Base-by-base conservation (phyloP, 2,113 vertebrate genomes). In the Petromus typicus region DNA sequence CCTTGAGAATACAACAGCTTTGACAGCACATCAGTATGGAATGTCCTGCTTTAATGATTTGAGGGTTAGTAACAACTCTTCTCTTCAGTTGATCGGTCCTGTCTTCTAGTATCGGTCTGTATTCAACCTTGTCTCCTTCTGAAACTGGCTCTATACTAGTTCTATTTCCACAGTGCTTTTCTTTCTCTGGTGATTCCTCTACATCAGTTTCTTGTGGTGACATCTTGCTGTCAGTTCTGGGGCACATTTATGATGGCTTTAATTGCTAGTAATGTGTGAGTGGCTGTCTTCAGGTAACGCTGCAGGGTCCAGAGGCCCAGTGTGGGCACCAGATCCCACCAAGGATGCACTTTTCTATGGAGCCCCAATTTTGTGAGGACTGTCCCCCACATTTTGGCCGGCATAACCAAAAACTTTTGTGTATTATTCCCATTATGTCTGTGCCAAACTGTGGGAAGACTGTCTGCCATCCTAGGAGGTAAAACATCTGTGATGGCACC, bases 21-120 rank as follows among this genome's bases (percentile, higher is more conserved):
- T 81, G 99, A 99, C 86, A 99, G 98, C 59, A 99, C 98, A 97
- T 99, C 99, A 40, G 99, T 99, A 98, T 99, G 99, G 98, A 99
- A 99, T 93, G 99, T 98, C 73, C 99, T 98, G 92, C 99, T 97
- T 99, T 99, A 84, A 99, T 93, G 81, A 99, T 98, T 66, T 99
- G 98, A 56, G 98, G 90, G 22, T 99, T 99, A 0, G 98, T 99
- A 43, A 99, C 97, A 91, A 96, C 98, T 4, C 67, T 97, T 97
- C 86, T 98, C 97, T 97, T 98, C 87, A 97, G 95, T 48, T 97
- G 97, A 13, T 63, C 84, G n/a, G 34, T 67, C 64, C 37, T 43
- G 10, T 2, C 79, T 94, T 98, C 73, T 5, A 34, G 7, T 1
- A 79, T 75, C 78, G 69, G 91, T 0, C 64, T 95, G 57, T 85